These are phyloP conservation scores for Thymelicus lineola DNA, from an alignment of 2,888 invertebrate species.

Conservation along the genomic window DNA sequence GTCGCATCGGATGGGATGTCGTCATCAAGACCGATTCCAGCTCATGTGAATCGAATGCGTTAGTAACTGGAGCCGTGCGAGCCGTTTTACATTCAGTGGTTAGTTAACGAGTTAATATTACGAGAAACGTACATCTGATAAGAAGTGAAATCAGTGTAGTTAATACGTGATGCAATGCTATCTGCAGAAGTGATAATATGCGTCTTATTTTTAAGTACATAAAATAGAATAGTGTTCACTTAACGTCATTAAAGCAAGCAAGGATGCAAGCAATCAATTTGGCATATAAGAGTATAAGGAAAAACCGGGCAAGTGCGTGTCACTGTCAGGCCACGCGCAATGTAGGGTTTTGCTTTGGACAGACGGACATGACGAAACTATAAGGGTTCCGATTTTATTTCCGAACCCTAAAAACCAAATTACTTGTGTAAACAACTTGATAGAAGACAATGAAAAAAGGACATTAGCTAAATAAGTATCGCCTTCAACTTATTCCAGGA, in stretches of 20 bases:
- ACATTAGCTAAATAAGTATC: not conserved
- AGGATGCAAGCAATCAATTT: too few relatives aligned
- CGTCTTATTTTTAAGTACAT: not conserved
- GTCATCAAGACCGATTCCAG: constrained; percentile 7
- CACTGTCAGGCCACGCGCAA: too few relatives aligned
- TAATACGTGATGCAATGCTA: constrained; percentile 20
- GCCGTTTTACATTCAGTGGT: constrained; percentile 33
- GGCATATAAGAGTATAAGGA: too few relatives aligned
- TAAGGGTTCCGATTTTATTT: too few relatives aligned
- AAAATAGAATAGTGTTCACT: not conserved
- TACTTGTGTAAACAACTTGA: not conserved
- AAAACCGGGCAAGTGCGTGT: too few relatives aligned
- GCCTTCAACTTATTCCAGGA: constrained; percentile 1
- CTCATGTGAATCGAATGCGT: not conserved
- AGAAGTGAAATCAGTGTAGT: constrained; percentile 18
- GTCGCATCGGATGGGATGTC: constrained; percentile 7
- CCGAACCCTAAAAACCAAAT: not conserved
- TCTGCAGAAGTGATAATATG: constrained; percentile 13
- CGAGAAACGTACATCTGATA: constrained; percentile 30
- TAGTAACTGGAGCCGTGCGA: constrained; percentile 9
- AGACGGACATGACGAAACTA: too few relatives aligned
- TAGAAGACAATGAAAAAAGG: not conserved
- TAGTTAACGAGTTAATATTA: constrained; percentile 30
- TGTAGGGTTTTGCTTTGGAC: too few relatives aligned
- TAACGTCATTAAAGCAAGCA: too few relatives aligned